Percentiles rank a stretch among this genome's conserved stretches.
These are phyloP conservation scores for Pseudomugil gertrudae DNA, from an alignment of 2,797 vertebrate genomes.

Conservation along the genomic window DNA sequence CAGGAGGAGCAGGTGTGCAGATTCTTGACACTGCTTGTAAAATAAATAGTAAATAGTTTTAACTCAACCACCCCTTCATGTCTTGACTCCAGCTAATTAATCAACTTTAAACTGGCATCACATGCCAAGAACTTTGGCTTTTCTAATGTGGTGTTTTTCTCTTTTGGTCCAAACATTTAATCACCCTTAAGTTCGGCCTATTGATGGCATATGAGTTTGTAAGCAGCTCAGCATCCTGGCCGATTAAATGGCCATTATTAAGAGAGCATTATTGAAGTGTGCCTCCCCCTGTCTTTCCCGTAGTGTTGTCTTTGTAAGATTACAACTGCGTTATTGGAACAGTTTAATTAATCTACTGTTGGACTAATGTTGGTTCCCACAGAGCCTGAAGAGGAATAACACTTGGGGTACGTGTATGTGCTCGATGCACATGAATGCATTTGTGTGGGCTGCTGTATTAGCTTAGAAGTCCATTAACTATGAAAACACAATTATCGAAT, in stretches of 20 bases:
- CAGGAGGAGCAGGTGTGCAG: constrained; percentile 19
- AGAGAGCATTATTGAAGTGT: constrained; percentile 65
- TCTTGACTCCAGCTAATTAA: constrained; percentile 66
- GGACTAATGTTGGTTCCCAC: constrained; percentile 70
- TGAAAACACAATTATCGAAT: constrained; percentile 37
- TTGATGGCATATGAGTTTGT: constrained; percentile 52
- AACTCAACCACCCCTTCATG: constrained; percentile 28
- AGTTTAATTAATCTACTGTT: constrained; percentile 75
- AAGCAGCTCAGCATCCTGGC: constrained; percentile 51
- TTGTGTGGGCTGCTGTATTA: constrained; percentile 43
- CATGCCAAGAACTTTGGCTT: constrained; percentile 64
- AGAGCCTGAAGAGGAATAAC: constrained; percentile 67
- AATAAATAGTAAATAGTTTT: constrained; percentile 59
- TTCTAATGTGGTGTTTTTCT: constrained; percentile 70
- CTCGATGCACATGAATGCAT: constrained; percentile 20
- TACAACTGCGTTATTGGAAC: constrained; percentile 71
- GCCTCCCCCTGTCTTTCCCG: constrained; percentile 72
- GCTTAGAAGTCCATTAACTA: constrained; percentile 42
- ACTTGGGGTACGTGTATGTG: constrained; percentile 36
- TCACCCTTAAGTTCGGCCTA: constrained; percentile 41
- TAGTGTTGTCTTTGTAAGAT: constrained; percentile 76
- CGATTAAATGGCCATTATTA: constrained; percentile 76
- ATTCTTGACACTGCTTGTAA: constrained; percentile 45
- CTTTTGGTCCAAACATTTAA: constrained; percentile 64
- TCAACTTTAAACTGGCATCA: constrained; percentile 62